Base-by-base conservation (phyloP, 35 echinoderm and acorn worm genomes). In the Patiria miniata region DNA sequence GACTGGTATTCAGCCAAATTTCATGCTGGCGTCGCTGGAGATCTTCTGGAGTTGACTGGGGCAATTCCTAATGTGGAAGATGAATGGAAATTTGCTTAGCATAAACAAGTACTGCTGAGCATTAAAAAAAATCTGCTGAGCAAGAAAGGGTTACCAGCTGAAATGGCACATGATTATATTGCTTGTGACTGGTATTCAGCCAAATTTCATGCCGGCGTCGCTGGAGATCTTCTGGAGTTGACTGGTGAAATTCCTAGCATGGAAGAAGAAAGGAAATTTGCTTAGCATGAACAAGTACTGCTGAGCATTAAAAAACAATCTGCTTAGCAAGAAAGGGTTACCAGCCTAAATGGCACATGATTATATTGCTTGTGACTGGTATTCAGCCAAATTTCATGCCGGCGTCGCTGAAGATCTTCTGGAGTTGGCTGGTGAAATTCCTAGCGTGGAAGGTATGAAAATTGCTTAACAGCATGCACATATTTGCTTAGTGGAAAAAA, bases 191-290 rank as follows among this genome's bases (percentile, higher is more conserved):
- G n/a, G n/a, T n/a, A n/a, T n/a, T n/a, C 95, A 89, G 37, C 91
- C 80, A 54, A 99, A 94, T 5, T 92, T 92, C 96, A 98, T 99
- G 26, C 96, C 96, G 12, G 96, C 96, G 90, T 99, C 95, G 34
- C 94, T 99, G 77, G 96, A 99, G 79, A 99, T 99, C 82, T 95
- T 99, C 83, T 99, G 95, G 40, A 99, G 92, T 86, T 99, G 96
- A 77, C 89, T 87, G 19, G 96, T 99, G 83, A 99, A 98, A 32
- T 88, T 92, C 79, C 96, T 99, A 65, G n/a, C n/a, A 23, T 17
- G 54, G 21, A 89, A 39, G 8, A 9, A 57, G 81, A 76, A 58
- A 50, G 19, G 12, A 32, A 84, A 12, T 6, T 47, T 47, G 12
- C 42, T 47, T 6, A 47, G 12, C 42, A 47, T 4, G 42, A 4